phyloP scores from a whole-genome alignment of 2,113 vertebrate genomes.

The Centropus bengalensis region DNA sequence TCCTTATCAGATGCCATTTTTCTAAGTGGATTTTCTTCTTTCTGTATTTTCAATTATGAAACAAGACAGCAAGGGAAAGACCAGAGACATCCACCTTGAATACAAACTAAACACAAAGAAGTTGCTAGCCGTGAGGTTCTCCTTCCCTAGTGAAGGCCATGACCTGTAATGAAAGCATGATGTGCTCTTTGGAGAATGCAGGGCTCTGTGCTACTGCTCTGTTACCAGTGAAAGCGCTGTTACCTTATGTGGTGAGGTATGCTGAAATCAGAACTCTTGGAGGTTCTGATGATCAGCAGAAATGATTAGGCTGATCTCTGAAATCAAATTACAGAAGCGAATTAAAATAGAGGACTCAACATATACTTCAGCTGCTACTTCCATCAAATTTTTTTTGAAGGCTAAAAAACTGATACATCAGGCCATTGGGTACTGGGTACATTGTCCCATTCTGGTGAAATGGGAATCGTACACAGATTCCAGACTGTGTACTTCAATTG shows the following conservation, averaged over 20 bases:
- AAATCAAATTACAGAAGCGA: not conserved
- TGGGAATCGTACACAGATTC: not conserved
- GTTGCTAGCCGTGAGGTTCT: not conserved
- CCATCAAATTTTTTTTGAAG: not conserved
- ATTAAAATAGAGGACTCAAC: not conserved
- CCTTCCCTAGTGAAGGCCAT: not conserved
- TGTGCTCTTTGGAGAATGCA: not conserved
- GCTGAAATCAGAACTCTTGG: not conserved
- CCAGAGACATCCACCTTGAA: not conserved
- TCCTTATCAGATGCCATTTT: not conserved
- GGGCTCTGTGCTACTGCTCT: not conserved
- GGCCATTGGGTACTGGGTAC: too few species aligned
- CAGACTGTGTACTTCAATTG: not conserved
- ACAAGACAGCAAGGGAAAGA: not conserved
- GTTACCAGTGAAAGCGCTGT: accelerated
- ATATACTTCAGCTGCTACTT: not conserved
- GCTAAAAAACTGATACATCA: not conserved
- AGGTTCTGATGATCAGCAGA: not conserved
- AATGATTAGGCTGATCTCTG: not conserved
- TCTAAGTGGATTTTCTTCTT: not conserved
- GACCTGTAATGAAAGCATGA: not conserved
- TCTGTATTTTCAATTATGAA: not conserved
- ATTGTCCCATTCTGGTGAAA: accelerated
- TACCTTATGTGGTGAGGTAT: not conserved
- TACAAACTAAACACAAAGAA: not conserved